Conservation (phyloP, 30 jellyfish, hydroid and myxozoan genomes). For the Aurelia coerulea region DNA sequence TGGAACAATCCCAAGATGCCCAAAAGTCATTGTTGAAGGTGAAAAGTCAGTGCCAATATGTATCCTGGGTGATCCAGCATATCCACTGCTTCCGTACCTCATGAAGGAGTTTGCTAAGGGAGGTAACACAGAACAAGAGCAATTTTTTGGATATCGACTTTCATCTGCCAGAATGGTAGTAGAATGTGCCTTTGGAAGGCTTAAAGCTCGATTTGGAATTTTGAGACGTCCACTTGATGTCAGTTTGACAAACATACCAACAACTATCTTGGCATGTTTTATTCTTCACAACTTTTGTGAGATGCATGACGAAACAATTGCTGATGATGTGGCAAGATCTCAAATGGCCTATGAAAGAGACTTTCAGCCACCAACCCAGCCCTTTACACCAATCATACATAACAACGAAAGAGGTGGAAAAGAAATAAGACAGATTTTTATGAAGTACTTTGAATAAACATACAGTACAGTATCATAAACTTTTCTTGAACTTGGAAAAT, state of each 20-base stretch:
- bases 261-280: background rate
- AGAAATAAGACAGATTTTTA: too few relatives aligned
- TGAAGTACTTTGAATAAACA: too few relatives aligned
- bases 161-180: conserved; percentile 33
- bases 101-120: conserved; percentile 45
- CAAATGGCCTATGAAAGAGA: too few relatives aligned
- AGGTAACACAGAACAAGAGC: conserved; percentile 41
- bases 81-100: conserved; percentile 43
- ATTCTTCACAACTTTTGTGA: conserved; percentile 32
- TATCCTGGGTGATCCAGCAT: conserved; percentile 51
- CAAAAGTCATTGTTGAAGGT: conserved; percentile 36
- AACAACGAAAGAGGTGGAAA: too few relatives aligned
- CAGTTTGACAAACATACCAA: background rate
- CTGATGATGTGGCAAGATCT: conserved; percentile 19
- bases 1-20: conserved; percentile 26
- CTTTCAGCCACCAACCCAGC: too few relatives aligned
- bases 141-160: conserved; percentile 26
- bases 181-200: conserved; percentile 48
- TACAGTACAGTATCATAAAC: too few relatives aligned
- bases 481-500: too few relatives aligned
- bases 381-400: too few relatives aligned
- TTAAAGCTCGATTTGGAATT: conserved; percentile 35
- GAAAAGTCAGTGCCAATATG: conserved; percentile 36
- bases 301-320: background rate
- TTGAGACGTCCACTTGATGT: conserved; percentile 13